Conservation (phyloP, 2,888 invertebrate genomes). For the Rutpela maculata region DNA sequence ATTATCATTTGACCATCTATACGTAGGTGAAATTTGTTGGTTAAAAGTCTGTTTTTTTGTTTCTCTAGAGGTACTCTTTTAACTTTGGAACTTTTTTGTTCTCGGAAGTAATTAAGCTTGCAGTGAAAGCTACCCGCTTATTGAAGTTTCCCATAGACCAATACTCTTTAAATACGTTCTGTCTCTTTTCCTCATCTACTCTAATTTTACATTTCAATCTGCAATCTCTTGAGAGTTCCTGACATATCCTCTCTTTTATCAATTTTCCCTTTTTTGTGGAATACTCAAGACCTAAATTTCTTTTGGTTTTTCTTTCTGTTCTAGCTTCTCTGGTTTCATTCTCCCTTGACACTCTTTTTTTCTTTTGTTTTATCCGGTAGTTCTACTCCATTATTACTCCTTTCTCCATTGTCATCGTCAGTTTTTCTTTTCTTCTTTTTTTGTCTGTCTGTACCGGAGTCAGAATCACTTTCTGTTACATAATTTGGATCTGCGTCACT, state of each 20-base stretch:
- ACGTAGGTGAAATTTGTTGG: not conserved
- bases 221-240: not conserved
- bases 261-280: not conserved
- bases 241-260: not conserved
- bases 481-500: too few species aligned
- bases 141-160: slow-evolving; percentile 14
- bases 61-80: not conserved
- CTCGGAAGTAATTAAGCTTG: not conserved
- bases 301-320: not conserved
- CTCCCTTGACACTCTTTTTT: not conserved
- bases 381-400: too few species aligned
- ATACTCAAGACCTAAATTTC: not conserved
- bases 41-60: not conserved
- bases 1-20: not conserved
- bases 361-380: not conserved
- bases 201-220: not conserved
- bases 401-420: too few species aligned
- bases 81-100: not conserved
- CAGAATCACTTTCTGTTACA: too few species aligned
- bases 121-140: not conserved
- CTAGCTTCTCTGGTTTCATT: not conserved
- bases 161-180: not conserved
- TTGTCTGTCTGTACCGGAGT: too few species aligned
- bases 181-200: not conserved
- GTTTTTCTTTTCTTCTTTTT: too few species aligned